These are phyloP conservation scores for Patella caerulea DNA, from an alignment of 2,888 invertebrate species.

Conservation along the genomic window DNA sequence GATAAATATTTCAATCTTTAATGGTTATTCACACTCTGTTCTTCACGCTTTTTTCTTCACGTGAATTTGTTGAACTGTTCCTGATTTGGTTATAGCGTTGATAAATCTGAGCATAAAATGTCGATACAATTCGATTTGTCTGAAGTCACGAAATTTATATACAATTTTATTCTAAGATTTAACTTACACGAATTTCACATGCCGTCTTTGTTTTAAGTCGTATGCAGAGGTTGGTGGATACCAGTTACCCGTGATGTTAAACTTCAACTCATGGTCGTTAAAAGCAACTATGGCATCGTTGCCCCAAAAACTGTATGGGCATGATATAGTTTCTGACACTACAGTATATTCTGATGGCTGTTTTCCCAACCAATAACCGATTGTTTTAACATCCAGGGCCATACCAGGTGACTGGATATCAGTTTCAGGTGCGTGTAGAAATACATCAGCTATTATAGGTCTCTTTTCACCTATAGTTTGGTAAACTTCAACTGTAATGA, in stretches of 20 bases:
- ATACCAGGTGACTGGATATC: background rate
- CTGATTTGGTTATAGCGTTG: too few species aligned
- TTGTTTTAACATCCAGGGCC: background rate
- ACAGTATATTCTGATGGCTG: background rate
- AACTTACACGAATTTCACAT: conserved; percentile 4
- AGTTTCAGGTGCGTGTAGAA: background rate
- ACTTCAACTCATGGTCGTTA: background rate
- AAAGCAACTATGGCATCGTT: background rate
- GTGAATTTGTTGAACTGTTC: too few species aligned
- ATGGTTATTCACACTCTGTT: too few species aligned
- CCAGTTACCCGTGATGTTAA: background rate
- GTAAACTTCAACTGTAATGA: background rate
- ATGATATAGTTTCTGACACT: background rate
- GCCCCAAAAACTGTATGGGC: background rate
- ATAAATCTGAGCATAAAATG: too few species aligned
- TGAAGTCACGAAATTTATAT: too few species aligned
- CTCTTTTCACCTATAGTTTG: background rate
- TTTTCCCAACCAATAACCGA: background rate
- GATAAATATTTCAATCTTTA: too few species aligned
- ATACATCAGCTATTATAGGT: background rate
- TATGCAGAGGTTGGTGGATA: background rate
- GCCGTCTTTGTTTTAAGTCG: background rate
- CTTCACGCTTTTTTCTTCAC: too few species aligned
- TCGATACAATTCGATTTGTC: too few species aligned
- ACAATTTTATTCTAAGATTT: background rate